Evolutionary conservation across 1,140 invertebrate species (phyloP).

Genomic region (Steinernema khuongi): DNA sequence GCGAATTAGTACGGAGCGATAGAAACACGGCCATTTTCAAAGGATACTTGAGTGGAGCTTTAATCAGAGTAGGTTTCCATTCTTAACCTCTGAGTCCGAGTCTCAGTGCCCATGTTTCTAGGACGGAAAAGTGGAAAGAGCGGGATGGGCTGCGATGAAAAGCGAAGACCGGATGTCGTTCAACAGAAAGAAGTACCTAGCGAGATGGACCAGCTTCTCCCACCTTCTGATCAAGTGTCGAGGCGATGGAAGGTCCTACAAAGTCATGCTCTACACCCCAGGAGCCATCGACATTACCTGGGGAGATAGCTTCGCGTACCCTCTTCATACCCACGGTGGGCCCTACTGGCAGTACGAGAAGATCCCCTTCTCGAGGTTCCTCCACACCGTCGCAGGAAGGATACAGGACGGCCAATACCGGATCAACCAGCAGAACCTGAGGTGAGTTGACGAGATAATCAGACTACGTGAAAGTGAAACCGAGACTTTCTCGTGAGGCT

Average conservation of each 20-base stretch:
- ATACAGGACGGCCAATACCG: constrained; percentile 48
- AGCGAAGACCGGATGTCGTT: constrained; percentile 30
- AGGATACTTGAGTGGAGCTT: not conserved
- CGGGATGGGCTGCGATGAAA: constrained; percentile 41
- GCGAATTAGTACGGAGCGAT: constrained; percentile 25
- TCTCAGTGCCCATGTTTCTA: constrained; percentile 25
- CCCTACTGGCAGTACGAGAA: constrained; percentile 58
- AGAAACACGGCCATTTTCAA: constrained; percentile 33
- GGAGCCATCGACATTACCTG: constrained; percentile 52
- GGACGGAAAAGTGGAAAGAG: constrained; percentile 36
- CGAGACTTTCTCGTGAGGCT: not conserved
- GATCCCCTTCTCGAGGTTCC: constrained; percentile 56
- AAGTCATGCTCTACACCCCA: constrained; percentile 53
- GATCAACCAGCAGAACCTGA: constrained; percentile 40
- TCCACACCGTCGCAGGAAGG: constrained; percentile 49
- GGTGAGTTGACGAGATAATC: constrained; percentile 17
- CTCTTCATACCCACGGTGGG: constrained; percentile 55
- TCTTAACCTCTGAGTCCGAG: not conserved
- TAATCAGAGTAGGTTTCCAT: constrained; percentile 23
- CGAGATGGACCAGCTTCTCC: constrained; percentile 34
- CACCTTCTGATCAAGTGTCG: constrained; percentile 46
- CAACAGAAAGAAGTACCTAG: constrained; percentile 36
- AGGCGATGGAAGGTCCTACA: constrained; percentile 54
- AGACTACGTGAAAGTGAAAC: constrained; percentile 15
- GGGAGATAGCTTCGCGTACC: constrained; percentile 52